A percentile compares a stretch with the other conserved stretches of the same genome.
Evolutionary conservation across 2,888 invertebrate genomes (phyloP).

Genomic region (Sympetrum striolatum): DNA sequence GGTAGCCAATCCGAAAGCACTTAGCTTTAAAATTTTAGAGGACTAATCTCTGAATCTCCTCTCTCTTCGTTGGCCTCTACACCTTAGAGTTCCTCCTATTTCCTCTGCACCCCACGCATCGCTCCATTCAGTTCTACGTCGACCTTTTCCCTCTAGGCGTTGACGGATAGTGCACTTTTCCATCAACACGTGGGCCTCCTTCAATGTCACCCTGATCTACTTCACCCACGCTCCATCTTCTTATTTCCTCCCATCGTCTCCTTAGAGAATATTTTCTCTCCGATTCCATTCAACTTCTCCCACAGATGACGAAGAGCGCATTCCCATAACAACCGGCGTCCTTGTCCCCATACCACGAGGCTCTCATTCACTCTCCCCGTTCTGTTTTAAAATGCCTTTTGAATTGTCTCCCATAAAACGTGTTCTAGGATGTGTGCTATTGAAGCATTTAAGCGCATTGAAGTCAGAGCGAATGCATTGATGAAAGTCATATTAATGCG

Average conservation of each 20-base stretch:
- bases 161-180: slow-evolving; percentile 32
- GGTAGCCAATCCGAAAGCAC: background rate
- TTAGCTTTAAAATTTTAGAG: background rate
- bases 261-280: background rate
- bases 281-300: slow-evolving; percentile 24
- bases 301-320: background rate
- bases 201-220: slow-evolving; percentile 24
- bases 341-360: background rate
- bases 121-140: slow-evolving; percentile 17
- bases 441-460: background rate
- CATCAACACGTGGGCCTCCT: slow-evolving; percentile 10
- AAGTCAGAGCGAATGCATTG: too few relatives aligned
- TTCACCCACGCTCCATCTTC: background rate
- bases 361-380: background rate
- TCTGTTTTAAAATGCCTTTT: background rate
- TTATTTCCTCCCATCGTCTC: background rate
- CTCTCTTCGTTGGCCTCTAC: background rate
- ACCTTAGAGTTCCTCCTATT: background rate
- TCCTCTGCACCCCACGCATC: background rate
- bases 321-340: background rate
- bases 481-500: too few relatives aligned
- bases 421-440: background rate
- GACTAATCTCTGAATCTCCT: background rate
- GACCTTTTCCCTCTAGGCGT: slow-evolving; percentile 7
- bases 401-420: background rate